Evolutionary conservation across 2,797 vertebrate genomes (phyloP).

Genomic region (Poeciliopsis turneri): DNA sequence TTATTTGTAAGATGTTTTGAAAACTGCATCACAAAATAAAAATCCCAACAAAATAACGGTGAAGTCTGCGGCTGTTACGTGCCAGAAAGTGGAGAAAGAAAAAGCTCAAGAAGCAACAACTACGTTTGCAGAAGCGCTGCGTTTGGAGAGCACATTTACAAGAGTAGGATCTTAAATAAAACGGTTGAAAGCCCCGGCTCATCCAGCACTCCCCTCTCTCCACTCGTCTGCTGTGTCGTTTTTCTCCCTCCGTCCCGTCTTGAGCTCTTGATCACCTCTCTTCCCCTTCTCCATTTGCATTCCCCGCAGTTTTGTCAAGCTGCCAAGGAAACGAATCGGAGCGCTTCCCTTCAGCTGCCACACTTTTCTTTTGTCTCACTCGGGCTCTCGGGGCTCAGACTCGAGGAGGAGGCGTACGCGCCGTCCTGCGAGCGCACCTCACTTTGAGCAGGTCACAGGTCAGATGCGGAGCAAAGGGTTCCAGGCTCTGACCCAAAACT

Average conservation of each 20-base stretch:
- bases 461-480: conserved; percentile 59
- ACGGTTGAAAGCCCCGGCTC: conserved; percentile 50
- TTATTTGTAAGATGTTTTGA: background rate
- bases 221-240: conserved; percentile 63
- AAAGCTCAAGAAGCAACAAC: background rate
- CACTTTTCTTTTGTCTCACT: conserved; percentile 74
- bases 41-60: background rate
- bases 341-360: conserved; percentile 67
- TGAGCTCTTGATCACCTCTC: conserved; percentile 79
- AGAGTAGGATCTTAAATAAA: background rate
- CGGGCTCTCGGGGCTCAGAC: conserved; percentile 34
- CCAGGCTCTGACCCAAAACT: conserved; percentile 57
- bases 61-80: background rate
- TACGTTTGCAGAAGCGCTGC: background rate
- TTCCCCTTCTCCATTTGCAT: conserved; percentile 85
- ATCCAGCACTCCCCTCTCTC: conserved; percentile 70
- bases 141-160: background rate
- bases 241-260: conserved; percentile 56
- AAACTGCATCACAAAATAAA: background rate
- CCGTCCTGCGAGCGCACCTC: conserved; percentile 61
- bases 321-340: conserved; percentile 92
- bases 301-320: conserved; percentile 89
- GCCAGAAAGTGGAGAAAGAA: background rate
- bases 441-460: conserved; percentile 56
- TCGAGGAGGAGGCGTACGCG: conserved; percentile 19